Evolutionary conservation across 2,113 vertebrate species (phyloP).

Genomic region (Ia io): DNA sequence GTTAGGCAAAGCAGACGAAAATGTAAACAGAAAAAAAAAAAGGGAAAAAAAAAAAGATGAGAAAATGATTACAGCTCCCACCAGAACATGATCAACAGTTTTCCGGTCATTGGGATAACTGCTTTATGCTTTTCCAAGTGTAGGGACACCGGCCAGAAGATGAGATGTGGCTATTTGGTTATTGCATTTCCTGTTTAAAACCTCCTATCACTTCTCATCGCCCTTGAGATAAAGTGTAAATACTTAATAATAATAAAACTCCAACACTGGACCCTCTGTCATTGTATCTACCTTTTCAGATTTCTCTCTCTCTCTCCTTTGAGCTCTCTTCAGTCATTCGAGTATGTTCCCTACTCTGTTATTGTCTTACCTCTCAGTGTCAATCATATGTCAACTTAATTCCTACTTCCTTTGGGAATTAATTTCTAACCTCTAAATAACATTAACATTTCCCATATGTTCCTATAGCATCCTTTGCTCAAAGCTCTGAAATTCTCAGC

Average conservation of each 20-base stretch:
- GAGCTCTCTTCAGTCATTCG: background rate
- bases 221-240: background rate
- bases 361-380: background rate
- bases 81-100: background rate
- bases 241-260: slow-evolving; percentile 27
- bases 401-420: background rate
- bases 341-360: background rate
- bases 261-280: background rate
- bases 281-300: background rate
- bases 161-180: background rate
- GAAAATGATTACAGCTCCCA: background rate
- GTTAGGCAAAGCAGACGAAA: background rate
- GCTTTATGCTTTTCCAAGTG: background rate
- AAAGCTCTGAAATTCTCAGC: background rate
- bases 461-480: background rate
- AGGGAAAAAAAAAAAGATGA: background rate
- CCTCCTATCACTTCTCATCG: background rate
- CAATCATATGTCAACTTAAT: background rate
- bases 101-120: background rate
- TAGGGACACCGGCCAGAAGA: background rate
- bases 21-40: background rate
- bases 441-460: background rate
- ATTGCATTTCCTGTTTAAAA: background rate
- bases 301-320: too few relatives aligned
- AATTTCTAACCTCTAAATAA: background rate